These are phyloP conservation scores for Thecophora atra DNA, from an alignment of 2,888 invertebrate genomes.

Conservation along the genomic window DNA sequence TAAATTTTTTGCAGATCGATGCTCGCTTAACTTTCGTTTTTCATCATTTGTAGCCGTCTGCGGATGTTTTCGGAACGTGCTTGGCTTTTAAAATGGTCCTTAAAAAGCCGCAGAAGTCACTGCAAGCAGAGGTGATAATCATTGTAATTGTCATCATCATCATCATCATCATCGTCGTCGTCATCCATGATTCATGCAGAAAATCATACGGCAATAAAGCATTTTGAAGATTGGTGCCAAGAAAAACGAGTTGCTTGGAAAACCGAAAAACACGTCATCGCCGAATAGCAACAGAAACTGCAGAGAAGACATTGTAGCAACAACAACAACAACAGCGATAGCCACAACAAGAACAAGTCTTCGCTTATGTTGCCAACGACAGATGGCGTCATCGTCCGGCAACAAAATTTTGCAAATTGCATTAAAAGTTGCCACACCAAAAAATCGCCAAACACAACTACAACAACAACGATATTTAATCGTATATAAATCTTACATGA, in stretches of 20 bases:
- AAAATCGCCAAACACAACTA: no score
- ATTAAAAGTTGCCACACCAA: background rate
- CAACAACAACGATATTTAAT: no score
- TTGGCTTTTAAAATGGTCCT: background rate
- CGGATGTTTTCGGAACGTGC: no score
- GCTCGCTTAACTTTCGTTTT: constrained; percentile 5
- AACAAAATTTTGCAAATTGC: constrained; percentile 22
- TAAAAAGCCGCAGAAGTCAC: background rate
- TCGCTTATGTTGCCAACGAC: constrained; percentile 8
- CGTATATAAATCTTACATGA: no score
- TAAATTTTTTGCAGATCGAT: no score
- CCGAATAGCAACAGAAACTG: background rate
- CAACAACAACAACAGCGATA: constrained; percentile 9
- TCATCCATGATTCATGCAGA: constrained; percentile 21
- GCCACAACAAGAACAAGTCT: background rate
- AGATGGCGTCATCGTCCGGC: constrained; percentile 28
- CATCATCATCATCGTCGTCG: background rate
- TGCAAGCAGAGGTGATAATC: background rate
- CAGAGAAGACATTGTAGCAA: background rate
- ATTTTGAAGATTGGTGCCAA: constrained; percentile 20
- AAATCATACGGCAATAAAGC: constrained; percentile 1
- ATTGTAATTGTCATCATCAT: background rate
- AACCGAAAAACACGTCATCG: constrained; percentile 11
- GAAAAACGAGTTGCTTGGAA: constrained; percentile 17
- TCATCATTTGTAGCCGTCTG: background rate